Evolutionary conservation across 2,113 vertebrate genomes (phyloP), one percentile per base, ranked within the genome.

Genomic region (Onychostruthus taczanowskii): DNA sequence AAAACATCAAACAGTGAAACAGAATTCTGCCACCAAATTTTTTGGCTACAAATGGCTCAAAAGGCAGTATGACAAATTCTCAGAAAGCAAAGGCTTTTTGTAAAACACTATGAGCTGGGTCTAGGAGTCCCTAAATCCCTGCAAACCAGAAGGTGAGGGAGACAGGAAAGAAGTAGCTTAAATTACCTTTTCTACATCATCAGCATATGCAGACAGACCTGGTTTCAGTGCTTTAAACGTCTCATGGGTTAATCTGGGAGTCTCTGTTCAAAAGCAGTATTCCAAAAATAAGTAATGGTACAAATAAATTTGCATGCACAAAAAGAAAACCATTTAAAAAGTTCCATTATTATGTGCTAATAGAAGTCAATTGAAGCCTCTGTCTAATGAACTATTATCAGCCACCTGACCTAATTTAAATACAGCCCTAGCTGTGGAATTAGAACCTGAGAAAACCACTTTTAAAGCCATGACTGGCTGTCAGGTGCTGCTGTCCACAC

Each of bases 191-290:
- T 99, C 97, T 0, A 99, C 98, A 8, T 99, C 98, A 63, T 99
- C 99, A 7, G 98, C 99, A 28, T 99, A 99, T 1, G 99, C 98
- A 27, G 99, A 99, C 13, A 99, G 98, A 35, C 99, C 99, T 9
- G 99, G 99, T 92, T 99, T 98, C 96, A 99, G 98, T 46, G 99
- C 98, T 96, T 93, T 98, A 97, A 99, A 99, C 0, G 98, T 99
- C 96, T 99, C 99, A 7, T 98, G 97, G 61, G 97, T 97, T 95
- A 99, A 97, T 70, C 89, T 98, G 16, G 98, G 99, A 94, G 97
- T 97, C 75, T 97, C 99, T 99, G 97, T 86, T 64, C 75, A 87
- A 88, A 96, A 96, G 88, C 66, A 91, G 80, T 27, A 69, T 96
- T 82, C 61, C 47, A 88, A 75, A 92, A 92, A 35, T 92, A 33